Evolutionary conservation across 2,113 vertebrate species (phyloP), one percentile per base, ranked within the genome.

Genomic region (Phrynosoma blainvillii): DNA sequence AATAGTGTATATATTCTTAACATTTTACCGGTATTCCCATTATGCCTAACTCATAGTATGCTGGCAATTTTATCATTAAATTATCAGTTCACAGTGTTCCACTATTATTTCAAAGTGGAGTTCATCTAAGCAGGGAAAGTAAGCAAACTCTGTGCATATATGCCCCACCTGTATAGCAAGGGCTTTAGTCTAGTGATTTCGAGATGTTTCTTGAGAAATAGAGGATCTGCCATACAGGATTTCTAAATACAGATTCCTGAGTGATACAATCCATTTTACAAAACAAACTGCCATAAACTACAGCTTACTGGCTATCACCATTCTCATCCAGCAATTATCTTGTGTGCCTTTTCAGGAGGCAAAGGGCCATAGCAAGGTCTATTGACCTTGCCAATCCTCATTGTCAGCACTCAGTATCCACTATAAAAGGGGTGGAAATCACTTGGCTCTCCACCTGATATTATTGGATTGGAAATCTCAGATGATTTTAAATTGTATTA

Each of bases 1-100:
- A 90, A 84, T 74, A 56, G 79, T 70, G 7, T 1, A 91, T 52
- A 89, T 76, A 90, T 91, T 87, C 89, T 93, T 80, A 70, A 40
- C 5, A 71, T 56, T 74, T 81, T 47, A 20, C 25, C 77, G 13
- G 25, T 56, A 77, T 65, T 66, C 36, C 25, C 11, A 40, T 76
- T 47, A 56, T 77, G 36, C 36, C 47, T 78, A 66, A 62, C 74
- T 32, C 10, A 12, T 25, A 2, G 3, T 23, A 23, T 66, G 16
- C 59, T 65, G n/a, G 21, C 27, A 12, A 36, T 84, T 66, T 78
- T 66, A 36, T 42, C 40, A 11, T 7, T 4, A 75, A 62, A 84
- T 74, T 32, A 84, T 56, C 52, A n/a, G 70, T 75, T 42, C 70
- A 36, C 70, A 27, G 6, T 32, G 56, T 75, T 27, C 30, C 56